Conservation (phyloP, 2,797 vertebrate genomes). For the Pipistrellus pygmaeus region DNA sequence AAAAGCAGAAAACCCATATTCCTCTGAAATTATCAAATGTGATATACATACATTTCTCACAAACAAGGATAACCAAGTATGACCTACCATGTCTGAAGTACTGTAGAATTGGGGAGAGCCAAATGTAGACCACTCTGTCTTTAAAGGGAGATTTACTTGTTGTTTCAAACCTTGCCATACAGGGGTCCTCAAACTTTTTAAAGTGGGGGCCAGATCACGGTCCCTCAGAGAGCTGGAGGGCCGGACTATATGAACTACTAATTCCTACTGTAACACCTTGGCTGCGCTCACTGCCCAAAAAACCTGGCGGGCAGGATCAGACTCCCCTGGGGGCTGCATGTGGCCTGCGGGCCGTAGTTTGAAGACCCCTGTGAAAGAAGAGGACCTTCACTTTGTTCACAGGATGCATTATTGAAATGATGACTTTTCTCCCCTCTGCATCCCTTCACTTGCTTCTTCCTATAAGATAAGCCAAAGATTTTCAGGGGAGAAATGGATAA, state of each 20-base stretch:
- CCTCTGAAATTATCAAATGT: neutral
- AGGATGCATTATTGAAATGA: neutral
- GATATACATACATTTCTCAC: neutral
- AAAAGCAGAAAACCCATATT: conserved; percentile 1
- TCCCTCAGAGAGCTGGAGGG: too few species aligned
- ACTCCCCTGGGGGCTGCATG: too few species aligned
- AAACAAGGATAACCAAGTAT: neutral
- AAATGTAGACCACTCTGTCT: neutral
- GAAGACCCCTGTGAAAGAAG: too few species aligned
- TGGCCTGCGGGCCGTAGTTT: too few species aligned
- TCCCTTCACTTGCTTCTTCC: neutral
- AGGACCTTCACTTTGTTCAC: neutral
- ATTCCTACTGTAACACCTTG: too few species aligned
- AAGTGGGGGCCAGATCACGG: too few species aligned
- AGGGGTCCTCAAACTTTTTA: too few species aligned
- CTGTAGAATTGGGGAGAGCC: neutral
- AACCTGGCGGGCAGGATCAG: too few species aligned
- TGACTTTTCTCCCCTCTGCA: neutral
- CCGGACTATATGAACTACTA: too few species aligned
- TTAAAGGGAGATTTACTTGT: neutral
- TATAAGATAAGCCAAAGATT: neutral
- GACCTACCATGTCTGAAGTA: neutral
- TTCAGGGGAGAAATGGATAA: neutral
- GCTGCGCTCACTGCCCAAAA: too few species aligned
- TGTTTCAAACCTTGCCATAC: neutral